Evolutionary conservation across 2,797 vertebrate genomes (phyloP).

Genomic region (Salarias fasciatus): DNA sequence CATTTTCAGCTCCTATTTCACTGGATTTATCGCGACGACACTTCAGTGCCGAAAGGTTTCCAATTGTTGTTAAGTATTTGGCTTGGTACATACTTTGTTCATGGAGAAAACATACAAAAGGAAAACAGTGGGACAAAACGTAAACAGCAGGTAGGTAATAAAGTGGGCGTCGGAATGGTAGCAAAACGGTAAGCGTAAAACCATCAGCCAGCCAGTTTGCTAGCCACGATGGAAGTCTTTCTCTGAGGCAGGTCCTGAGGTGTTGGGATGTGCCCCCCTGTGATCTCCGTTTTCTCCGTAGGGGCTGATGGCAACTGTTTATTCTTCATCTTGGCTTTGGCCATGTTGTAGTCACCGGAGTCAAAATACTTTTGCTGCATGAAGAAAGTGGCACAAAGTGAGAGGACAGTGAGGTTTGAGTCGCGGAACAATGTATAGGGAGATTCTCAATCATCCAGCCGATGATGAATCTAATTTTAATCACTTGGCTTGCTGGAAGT

Average conservation of each 20-base stretch:
- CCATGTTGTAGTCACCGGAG: conserved; percentile 99
- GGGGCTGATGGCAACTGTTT: conserved; percentile 92
- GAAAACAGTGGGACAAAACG: conserved; percentile 54
- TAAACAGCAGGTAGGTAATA: conserved; percentile 54
- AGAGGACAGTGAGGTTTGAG: no score
- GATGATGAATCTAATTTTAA: no score
- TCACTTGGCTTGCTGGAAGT: no score
- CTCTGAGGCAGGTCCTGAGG: conserved; percentile 98
- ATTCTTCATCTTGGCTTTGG: conserved; percentile 98
- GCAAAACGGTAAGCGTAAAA: conserved; percentile 75
- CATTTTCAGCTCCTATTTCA: conserved; percentile 16
- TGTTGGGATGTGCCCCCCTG: conserved; percentile 98
- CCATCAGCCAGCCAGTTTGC: conserved; percentile 96
- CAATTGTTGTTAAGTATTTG: conserved; percentile 43
- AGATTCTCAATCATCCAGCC: no score
- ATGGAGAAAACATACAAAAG: conserved; percentile 60
- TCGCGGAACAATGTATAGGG: no score
- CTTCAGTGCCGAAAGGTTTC: conserved; percentile 64
- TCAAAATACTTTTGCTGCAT: conserved; percentile 98
- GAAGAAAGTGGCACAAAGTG: conserved; percentile 16
- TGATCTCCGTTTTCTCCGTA: conserved; percentile 94
- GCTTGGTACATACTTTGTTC: conserved; percentile 51
- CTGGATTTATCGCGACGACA: conserved; percentile 46
- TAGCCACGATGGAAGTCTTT: conserved; percentile 95
- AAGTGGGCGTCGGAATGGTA: conserved; percentile 67